These are phyloP conservation scores for Ostrea denselamellosa DNA, from an alignment of 1,140 invertebrate genomes.

Conservation along the genomic window DNA sequence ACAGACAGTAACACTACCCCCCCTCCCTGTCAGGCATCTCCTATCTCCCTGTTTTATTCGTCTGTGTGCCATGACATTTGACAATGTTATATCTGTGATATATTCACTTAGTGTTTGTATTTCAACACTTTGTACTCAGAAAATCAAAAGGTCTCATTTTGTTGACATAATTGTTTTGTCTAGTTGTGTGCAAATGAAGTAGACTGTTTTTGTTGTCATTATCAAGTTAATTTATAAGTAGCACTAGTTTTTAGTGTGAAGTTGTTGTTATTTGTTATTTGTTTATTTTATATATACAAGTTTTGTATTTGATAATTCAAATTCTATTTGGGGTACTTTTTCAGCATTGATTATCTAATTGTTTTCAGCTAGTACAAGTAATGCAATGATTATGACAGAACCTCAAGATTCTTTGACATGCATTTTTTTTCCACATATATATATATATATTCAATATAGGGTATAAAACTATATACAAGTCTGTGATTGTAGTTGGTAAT, in stretches of 20 bases:
- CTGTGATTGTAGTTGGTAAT: too few species aligned
- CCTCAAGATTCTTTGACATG: not conserved
- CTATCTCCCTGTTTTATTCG: not conserved
- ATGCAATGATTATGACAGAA: not conserved
- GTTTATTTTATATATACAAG: not conserved
- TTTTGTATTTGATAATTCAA: not conserved
- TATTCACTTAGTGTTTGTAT: not conserved
- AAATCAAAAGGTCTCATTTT: conserved; percentile 1
- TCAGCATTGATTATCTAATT: not conserved
- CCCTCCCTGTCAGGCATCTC: not conserved
- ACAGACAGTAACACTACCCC: not conserved
- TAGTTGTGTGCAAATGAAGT: conserved; percentile 18
- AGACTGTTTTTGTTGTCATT: not conserved
- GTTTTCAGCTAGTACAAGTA: not conserved
- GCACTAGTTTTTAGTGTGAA: conserved; percentile 30
- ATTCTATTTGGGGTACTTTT: not conserved
- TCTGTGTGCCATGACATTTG: conserved; percentile 30
- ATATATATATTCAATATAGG: not conserved
- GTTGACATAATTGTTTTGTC: not conserved
- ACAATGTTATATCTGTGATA: not conserved
- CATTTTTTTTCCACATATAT: not conserved
- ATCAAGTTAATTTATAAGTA: not conserved
- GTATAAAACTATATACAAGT: too few species aligned
- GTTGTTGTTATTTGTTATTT: conserved; percentile 24
- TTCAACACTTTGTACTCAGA: not conserved